Base-by-base conservation (phyloP, 2,113 vertebrate genomes). In the Neopipo cinnamomea region DNA sequence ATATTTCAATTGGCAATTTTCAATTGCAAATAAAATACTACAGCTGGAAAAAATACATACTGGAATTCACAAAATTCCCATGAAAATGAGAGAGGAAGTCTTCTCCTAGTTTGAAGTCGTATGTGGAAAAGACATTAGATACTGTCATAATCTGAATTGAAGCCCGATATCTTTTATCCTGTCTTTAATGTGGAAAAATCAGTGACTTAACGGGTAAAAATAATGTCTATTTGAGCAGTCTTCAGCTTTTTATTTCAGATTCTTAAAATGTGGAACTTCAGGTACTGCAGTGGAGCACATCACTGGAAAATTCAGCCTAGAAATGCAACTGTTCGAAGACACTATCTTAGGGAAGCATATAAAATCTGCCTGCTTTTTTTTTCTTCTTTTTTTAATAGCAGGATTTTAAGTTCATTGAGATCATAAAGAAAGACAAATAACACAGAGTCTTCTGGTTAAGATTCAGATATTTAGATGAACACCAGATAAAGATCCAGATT, bases 61-160 rank as follows among this genome's bases (percentile, higher is more conserved):
- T 96, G 86, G 91, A 98, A 98, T 98, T 98, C 81, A 97, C 94
- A 96, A 97, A 97, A 97, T 97, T 97, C 98, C 91, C 96, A 95
- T 97, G 97, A 97, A 98, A 98, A 98, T 2, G 53, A 95, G 91
- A 97, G 53, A 97, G 96, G 95, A 98, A 97, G 94, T 97, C 80
- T 96, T 97, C 95, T 97, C 75, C 89, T 96, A 89, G 62, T 81
- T 96, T 95, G 62, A 97, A 94, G 88, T 62, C 63, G 82, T 95
- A 97, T 95, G 87, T 98, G 98, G 98, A 98, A 98, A 98, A 98
- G 73, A 96, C 97, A 98, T 98, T 98, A 98, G 92, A 92, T 89
- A 96, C 46, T 94, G 97, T 97, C 97, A 98, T 97, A 97, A 97
- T 97, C 95, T 98, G 97, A 98, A 96, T 84, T 93, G 97, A 97